phyloP scores from a whole-genome alignment of 2,888 invertebrate genomes.

The Pachymerium ferrugineum region DNA sequence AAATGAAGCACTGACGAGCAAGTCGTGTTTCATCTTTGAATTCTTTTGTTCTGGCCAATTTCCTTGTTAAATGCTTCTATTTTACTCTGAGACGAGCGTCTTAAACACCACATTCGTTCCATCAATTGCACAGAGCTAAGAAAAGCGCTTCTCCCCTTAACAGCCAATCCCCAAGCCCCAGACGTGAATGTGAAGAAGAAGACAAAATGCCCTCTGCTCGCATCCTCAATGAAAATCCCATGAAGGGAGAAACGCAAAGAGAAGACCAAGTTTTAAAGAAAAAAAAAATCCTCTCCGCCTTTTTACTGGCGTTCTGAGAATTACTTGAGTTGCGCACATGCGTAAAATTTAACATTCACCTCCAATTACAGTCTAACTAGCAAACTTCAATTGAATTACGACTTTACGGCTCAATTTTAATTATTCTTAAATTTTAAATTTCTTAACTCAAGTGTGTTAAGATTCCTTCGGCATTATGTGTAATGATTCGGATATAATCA shows the following conservation, averaged over 20 bases:
- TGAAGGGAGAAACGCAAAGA: neutral
- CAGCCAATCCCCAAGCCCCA: neutral
- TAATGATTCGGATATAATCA: neutral
- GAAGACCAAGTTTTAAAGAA: neutral
- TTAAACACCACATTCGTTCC: slow-evolving; percentile 18
- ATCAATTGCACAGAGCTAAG: slow-evolving; percentile 15
- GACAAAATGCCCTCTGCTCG: neutral
- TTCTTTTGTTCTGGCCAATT: slow-evolving; percentile 15
- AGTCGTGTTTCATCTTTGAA: neutral
- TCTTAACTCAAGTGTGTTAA: neutral
- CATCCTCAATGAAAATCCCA: neutral
- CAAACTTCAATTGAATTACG: neutral
- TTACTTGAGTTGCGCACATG: neutral
- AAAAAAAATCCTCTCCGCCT: neutral
- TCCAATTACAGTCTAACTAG: neutral
- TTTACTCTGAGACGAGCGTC: neutral
- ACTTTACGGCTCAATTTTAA: no score
- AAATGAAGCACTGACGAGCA: neutral
- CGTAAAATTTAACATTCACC: neutral
- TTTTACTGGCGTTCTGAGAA: slow-evolving; percentile 1
- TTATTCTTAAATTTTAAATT: no score
- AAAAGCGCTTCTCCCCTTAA: neutral
- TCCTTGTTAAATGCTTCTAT: slow-evolving; percentile 11
- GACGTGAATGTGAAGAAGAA: neutral
- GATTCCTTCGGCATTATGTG: neutral